Evolutionary conservation across 2,113 vertebrate genomes (phyloP), one percentile per base, ranked within the genome.

Genomic region (Cariama cristata): DNA sequence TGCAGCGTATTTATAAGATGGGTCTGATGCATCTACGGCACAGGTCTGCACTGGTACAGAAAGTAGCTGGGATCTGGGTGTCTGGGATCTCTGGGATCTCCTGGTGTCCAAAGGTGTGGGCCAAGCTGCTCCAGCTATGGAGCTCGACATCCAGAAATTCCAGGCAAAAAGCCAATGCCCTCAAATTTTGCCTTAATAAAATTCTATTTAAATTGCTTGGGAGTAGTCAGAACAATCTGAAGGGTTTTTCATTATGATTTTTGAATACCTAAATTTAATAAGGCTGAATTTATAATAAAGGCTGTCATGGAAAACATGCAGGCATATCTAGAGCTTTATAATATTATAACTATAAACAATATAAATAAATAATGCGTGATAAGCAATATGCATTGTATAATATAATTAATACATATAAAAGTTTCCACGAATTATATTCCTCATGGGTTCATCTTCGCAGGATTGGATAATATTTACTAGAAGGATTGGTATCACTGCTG

Each of bases 1-100:
- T 76, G 21, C 49, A 69, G n/a, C 1, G 0, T 38, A 17, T 73
- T 73, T 62, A 11, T 79, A 56, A 67, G 24, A 38, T 6, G 24
- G 35, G 42, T 67, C n/a, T 1, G 2, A 42, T 28, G 44, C 35
- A 44, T 19, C 35, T n/a, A 5, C 0, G 5, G 12, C 2, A 3
- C 27, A 50, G 19, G 28, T 90, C 49, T 55, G 59, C 2, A 4
- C 40, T 62, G 27, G 30, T 50, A 42, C 13, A 32, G 17, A 26
- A 69, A 79, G 20, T 24, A 80, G 32, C 26, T 38, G 38, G 38
- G 38, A 38, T 38, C 38, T 38, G 38, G 38, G 38, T 38, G 38
- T 38, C 38, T 38, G 8, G 38, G 38, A 38, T 38, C 38, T 35
- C 22, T 58, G 50, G 32, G 10, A 21, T 69, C 92, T 88, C 28